Evolutionary conservation across 2,113 vertebrate genomes (phyloP).

Genomic region (Cryptotis parvus): DNA sequence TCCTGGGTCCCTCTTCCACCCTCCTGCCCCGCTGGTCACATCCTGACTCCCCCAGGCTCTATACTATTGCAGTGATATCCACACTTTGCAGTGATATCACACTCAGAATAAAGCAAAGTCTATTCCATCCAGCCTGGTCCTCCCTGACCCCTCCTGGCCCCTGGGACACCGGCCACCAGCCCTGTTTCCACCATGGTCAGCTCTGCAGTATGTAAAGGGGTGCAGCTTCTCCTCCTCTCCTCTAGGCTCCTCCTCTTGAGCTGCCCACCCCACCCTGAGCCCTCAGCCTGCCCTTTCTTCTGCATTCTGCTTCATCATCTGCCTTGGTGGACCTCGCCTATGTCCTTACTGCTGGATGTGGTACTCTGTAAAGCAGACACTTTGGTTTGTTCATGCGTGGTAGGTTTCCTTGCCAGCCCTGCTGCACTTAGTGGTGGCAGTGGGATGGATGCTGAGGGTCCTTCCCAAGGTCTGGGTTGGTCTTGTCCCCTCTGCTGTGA

Average conservation of each 20-base stretch:
- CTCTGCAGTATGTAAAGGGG: background rate
- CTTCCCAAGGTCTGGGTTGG: background rate
- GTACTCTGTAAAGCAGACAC: no score
- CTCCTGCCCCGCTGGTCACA: background rate
- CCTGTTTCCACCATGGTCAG: background rate
- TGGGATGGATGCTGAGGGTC: background rate
- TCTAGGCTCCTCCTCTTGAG: background rate
- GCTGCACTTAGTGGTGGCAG: rapidly evolving
- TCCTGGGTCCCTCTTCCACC: background rate
- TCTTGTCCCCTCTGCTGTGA: rapidly evolving
- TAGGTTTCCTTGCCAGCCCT: background rate
- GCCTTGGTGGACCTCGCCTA: background rate
- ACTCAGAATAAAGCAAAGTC: background rate
- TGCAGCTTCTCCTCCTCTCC: background rate
- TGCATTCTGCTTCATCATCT: background rate
- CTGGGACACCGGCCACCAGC: background rate
- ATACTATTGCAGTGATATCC: no score
- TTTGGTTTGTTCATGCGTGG: background rate
- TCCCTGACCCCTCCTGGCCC: background rate
- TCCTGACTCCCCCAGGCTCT: background rate
- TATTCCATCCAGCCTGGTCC: background rate
- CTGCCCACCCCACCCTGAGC: no score
- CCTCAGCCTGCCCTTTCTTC: background rate
- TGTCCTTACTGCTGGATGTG: background rate
- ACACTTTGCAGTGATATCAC: rapidly evolving